A percentile compares a stretch with the other conserved stretches of the same genome.
phyloP scores from a whole-genome alignment of 1,140 invertebrate species.

The Popillia japonica region DNA sequence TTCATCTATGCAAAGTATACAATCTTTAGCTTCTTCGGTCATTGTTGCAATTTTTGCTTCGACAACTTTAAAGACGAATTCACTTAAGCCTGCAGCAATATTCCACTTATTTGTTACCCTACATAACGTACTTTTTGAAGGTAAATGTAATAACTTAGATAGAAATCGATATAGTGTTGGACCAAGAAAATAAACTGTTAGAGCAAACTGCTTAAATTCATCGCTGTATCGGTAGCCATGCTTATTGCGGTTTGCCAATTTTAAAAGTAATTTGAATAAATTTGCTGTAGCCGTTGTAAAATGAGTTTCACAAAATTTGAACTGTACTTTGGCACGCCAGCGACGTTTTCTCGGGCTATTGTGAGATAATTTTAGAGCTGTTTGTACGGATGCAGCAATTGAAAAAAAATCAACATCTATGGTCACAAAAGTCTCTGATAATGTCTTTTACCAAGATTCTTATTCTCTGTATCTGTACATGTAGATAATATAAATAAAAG shows the following conservation, averaged over 20 bases:
- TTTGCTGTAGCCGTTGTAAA: conserved; percentile 32
- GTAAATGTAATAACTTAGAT: conserved; percentile 34
- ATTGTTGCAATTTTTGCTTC: conserved; percentile 24
- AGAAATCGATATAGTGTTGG: conserved; percentile 33
- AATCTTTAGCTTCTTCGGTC: conserved; percentile 32
- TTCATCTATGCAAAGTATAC: conserved; percentile 38
- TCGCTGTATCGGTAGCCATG: conserved; percentile 19
- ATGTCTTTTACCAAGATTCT: too few relatives aligned
- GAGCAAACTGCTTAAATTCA: conserved; percentile 37
- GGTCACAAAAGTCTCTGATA: too few relatives aligned
- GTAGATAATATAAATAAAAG: too few relatives aligned
- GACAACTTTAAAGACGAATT: conserved; percentile 33
- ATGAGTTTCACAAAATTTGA: conserved; percentile 37
- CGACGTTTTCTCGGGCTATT: conserved; percentile 3
- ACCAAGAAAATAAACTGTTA: conserved; percentile 25
- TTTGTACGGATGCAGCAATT: conserved; percentile 22
- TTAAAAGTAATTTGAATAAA: conserved; percentile 34
- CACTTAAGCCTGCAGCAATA: conserved; percentile 15
- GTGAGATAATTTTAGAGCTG: background rate
- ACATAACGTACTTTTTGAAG: conserved; percentile 35
- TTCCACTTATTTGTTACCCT: conserved; percentile 37
- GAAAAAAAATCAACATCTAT: background rate
- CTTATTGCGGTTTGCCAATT: conserved; percentile 12
- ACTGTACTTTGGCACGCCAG: background rate
- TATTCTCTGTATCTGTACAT: too few relatives aligned